phyloP scores from a whole-genome alignment of 2,113 vertebrate genomes.

The Burhinus oedicnemus region DNA sequence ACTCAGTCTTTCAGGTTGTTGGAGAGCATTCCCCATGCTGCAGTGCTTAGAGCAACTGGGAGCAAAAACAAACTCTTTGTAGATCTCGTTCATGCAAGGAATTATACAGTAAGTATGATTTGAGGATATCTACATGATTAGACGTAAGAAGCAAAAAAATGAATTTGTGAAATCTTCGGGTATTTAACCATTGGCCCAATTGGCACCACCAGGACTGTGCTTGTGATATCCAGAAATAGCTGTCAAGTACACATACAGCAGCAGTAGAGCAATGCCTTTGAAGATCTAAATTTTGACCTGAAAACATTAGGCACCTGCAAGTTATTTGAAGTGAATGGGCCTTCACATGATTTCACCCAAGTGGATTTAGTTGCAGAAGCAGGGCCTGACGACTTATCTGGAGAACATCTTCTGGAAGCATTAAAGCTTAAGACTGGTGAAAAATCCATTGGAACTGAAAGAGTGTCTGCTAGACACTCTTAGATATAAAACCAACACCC shows the following conservation, averaged over 20 bases:
- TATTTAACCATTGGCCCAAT: background rate
- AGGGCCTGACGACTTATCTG: background rate
- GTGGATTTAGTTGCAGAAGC: background rate
- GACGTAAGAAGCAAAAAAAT: background rate
- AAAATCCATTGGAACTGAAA: background rate
- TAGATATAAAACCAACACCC: background rate
- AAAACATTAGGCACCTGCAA: background rate
- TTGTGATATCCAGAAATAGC: background rate
- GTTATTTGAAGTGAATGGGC: background rate
- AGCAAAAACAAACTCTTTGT: background rate
- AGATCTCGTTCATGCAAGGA: background rate
- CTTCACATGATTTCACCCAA: background rate
- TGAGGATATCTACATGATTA: background rate
- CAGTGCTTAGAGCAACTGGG: background rate
- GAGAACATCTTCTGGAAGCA: background rate
- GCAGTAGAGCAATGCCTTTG: background rate
- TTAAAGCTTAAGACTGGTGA: background rate
- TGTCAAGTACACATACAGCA: background rate
- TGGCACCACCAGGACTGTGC: background rate
- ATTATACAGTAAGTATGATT: background rate
- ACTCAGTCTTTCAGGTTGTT: background rate
- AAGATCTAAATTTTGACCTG: background rate
- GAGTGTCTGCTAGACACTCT: background rate
- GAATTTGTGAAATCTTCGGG: background rate
- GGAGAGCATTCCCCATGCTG: background rate